These are phyloP conservation scores for Diploptera punctata DNA, from an alignment of 2,888 invertebrate genomes.

Conservation along the genomic window DNA sequence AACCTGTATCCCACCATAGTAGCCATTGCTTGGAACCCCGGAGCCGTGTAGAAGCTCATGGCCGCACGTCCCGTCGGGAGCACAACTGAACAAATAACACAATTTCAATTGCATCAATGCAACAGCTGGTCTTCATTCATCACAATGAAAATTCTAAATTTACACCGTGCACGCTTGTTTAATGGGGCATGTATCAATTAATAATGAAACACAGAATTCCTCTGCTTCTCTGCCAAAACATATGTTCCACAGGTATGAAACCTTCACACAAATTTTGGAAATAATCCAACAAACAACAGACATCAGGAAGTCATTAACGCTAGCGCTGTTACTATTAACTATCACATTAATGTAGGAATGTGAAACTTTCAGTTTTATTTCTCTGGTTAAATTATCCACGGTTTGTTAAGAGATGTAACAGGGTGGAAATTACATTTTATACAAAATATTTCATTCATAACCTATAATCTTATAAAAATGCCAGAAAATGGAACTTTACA, in stretches of 20 bases:
- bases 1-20: slow-evolving; percentile 34
- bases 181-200: slow-evolving; percentile 8
- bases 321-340: not conserved
- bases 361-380: too few relatives aligned
- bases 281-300: not conserved
- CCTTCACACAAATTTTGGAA: slow-evolving; percentile 9
- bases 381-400: too few relatives aligned
- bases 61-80: not conserved
- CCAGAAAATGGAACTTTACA: too few relatives aligned
- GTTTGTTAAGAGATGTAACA: too few relatives aligned
- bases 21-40: slow-evolving; percentile 35
- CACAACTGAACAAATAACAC: slow-evolving; percentile 4
- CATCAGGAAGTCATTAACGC: slow-evolving; percentile 1
- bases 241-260: slow-evolving; percentile 6
- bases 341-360: not conserved
- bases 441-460: too few relatives aligned
- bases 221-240: not conserved
- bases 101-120: too few relatives aligned
- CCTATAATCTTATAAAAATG: too few relatives aligned
- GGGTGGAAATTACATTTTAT: too few relatives aligned
- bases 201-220: slow-evolving; percentile 4
- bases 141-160: slow-evolving; percentile 5
- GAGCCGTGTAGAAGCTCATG: slow-evolving; percentile 37
- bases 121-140: not conserved
- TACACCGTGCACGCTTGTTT: not conserved